Conservation (phyloP, 2,113 vertebrate species). For the Stictonetta naevosa region DNA sequence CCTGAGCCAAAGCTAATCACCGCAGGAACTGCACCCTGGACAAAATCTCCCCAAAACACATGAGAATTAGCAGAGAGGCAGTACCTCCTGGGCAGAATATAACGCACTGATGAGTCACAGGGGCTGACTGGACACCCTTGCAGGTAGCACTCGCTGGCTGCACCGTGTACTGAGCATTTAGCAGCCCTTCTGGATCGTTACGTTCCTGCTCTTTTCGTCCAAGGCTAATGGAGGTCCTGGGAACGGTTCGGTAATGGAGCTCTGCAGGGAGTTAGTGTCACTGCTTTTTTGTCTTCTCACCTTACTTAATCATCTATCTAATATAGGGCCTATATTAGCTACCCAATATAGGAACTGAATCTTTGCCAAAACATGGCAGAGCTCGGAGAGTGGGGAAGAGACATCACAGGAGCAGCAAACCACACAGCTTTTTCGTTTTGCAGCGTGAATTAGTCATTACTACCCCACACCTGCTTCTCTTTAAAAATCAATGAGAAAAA, state of each 20-base stretch:
- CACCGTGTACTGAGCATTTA: conserved; percentile 34
- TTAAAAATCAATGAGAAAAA: conserved; percentile 65
- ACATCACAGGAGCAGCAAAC: conserved; percentile 44
- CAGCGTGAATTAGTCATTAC: background rate
- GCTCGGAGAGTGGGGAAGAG: background rate
- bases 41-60: fast-evolving
- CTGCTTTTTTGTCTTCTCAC: conserved; percentile 49
- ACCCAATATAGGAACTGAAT: conserved; percentile 18
- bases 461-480: conserved; percentile 12
- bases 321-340: conserved; percentile 4
- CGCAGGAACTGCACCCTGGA: background rate
- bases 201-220: conserved; percentile 49
- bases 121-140: background rate
- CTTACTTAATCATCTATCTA: conserved; percentile 48
- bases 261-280: conserved; percentile 40
- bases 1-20: background rate
- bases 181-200: conserved; percentile 28
- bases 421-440: conserved; percentile 7
- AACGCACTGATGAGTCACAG: background rate
- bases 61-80: background rate
- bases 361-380: conserved; percentile 43
- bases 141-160: background rate
- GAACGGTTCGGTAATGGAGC: conserved; percentile 63
- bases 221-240: conserved; percentile 8
- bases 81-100: background rate